Conservation (phyloP, 2,113 vertebrate genomes). For the Cinclus mexicanus region DNA sequence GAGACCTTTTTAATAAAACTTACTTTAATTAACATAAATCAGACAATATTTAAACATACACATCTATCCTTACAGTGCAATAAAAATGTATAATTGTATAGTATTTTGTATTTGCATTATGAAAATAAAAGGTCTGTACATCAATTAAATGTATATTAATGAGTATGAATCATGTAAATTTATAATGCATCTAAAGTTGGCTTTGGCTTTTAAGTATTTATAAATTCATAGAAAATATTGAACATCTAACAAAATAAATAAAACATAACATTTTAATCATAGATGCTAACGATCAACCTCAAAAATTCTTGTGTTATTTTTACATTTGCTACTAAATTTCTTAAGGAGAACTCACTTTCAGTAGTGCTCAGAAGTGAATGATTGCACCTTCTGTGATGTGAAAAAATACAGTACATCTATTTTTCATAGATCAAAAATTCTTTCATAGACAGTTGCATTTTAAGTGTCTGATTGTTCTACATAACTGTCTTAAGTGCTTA, state of each 20-base stretch:
- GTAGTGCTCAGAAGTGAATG: slow-evolving; percentile 74
- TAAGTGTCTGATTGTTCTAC: slow-evolving; percentile 51
- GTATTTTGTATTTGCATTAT: slow-evolving; percentile 84
- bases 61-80: slow-evolving; percentile 86
- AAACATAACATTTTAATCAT: slow-evolving; percentile 84
- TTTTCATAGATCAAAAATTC: slow-evolving; percentile 74
- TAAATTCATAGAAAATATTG: slow-evolving; percentile 90
- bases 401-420: slow-evolving; percentile 70
- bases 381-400: slow-evolving; percentile 67
- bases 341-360: slow-evolving; percentile 74
- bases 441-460: slow-evolving; percentile 70
- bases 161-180: slow-evolving; percentile 78
- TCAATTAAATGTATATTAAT: slow-evolving; percentile 81
- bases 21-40: slow-evolving; percentile 81
- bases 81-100: slow-evolving; percentile 85
- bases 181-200: slow-evolving; percentile 83
- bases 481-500: slow-evolving; percentile 63
- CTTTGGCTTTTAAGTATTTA: slow-evolving; percentile 91
- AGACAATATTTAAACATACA: slow-evolving; percentile 80
- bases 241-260: slow-evolving; percentile 91
- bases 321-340: slow-evolving; percentile 74
- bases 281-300: slow-evolving; percentile 83
- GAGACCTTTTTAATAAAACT: slow-evolving; percentile 75
- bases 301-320: slow-evolving; percentile 75
- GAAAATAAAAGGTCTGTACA: slow-evolving; percentile 87